A percentile compares a stretch with the other conserved stretches of the same genome.
phyloP scores from a whole-genome alignment of 2,113 vertebrate genomes.

The Phycodurus eques region DNA sequence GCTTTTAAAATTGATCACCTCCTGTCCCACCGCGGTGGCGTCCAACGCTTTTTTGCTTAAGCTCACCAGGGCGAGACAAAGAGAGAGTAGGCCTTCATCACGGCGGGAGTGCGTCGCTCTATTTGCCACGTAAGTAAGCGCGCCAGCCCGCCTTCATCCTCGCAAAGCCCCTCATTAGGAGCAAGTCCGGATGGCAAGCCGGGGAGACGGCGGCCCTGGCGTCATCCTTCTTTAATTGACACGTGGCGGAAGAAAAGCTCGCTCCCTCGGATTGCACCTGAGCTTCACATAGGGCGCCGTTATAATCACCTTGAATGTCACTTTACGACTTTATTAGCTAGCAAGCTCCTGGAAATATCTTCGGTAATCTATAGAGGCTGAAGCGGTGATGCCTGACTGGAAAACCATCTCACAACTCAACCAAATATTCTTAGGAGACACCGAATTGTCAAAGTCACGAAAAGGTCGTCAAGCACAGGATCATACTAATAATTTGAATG shows the following conservation, averaged over 20 bases:
- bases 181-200: not conserved
- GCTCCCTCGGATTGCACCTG: not conserved
- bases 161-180: conserved; percentile 1
- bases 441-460: not conserved
- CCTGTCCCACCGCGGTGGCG: not conserved
- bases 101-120: not conserved
- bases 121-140: not conserved
- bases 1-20: not conserved
- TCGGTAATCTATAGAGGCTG: not conserved
- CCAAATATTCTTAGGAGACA: not conserved
- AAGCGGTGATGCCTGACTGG: not conserved
- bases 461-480: not conserved
- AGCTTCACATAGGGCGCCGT: not conserved
- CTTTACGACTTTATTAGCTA: not conserved
- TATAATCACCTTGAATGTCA: not conserved
- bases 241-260: not conserved
- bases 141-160: not conserved
- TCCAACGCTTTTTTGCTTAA: not conserved
- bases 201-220: not conserved
- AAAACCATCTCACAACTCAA: not conserved
- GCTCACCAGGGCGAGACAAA: too few relatives aligned
- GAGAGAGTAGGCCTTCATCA: not conserved
- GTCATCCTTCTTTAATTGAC: not conserved
- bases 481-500: not conserved
- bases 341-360: not conserved